Conservation (phyloP, 2,888 invertebrate species). For the Autographa gamma region DNA sequence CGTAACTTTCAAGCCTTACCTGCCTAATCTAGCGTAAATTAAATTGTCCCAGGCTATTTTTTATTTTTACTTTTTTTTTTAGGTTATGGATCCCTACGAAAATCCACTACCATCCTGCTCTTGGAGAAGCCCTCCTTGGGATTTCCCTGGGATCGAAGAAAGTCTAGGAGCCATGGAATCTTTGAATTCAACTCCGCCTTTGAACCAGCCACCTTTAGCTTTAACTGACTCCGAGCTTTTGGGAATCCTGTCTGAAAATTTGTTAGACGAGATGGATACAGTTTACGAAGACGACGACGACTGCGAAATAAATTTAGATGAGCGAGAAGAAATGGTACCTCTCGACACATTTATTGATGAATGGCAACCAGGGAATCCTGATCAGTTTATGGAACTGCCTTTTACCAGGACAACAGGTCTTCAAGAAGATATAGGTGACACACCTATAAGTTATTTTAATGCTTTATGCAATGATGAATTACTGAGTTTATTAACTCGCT, state of each 20-base stretch:
- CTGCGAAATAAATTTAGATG: conserved; percentile 18
- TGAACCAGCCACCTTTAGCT: conserved; percentile 15
- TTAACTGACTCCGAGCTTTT: conserved; percentile 24
- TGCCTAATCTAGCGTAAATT: not conserved
- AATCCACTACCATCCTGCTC: conserved; percentile 15
- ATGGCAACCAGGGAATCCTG: conserved; percentile 31
- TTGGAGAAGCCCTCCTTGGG: conserved; percentile 13
- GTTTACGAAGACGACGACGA: conserved; percentile 16
- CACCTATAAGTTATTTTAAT: no score
- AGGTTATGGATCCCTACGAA: conserved; percentile 15
- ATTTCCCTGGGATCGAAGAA: conserved; percentile 21
- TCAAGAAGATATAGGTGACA: no score
- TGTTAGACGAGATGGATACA: conserved; percentile 26
- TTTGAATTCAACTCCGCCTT: conserved; percentile 16
- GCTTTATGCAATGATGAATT: no score
- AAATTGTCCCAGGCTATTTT: conserved; percentile 5
- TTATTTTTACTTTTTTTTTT: conserved; percentile 16
- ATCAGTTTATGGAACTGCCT: no score
- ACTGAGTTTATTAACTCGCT: no score
- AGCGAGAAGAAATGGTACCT: conserved; percentile 18
- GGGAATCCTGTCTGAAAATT: conserved; percentile 27
- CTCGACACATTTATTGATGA: conserved; percentile 15
- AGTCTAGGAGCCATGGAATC: conserved; percentile 24
- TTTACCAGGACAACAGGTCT: no score
- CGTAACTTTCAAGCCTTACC: not conserved